Percentiles rank a stretch among this genome's conserved stretches.
Evolutionary conservation across 2,113 vertebrate genomes (phyloP).

Genomic region (Petrocephalus zakoni): DNA sequence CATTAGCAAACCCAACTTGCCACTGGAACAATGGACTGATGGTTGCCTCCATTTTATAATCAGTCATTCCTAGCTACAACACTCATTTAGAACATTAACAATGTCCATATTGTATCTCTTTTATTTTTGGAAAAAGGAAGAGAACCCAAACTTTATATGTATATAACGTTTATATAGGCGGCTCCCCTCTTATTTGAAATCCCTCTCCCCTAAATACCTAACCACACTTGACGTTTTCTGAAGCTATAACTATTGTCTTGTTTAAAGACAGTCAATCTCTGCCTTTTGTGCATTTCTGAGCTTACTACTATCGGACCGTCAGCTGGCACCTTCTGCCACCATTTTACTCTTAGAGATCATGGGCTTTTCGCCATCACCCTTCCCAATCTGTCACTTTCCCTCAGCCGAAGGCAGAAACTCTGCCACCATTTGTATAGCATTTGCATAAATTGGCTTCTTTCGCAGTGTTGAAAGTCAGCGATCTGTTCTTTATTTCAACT

Average conservation of each 20-base stretch:
- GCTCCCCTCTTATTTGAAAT: not conserved
- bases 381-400: not conserved
- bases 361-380: not conserved
- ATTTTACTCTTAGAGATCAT: not conserved
- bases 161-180: not conserved
- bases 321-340: not conserved
- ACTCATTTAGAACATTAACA: too few relatives aligned
- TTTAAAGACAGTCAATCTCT: not conserved
- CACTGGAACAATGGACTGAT: too few relatives aligned
- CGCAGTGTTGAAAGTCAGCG: not conserved
- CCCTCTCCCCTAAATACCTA: not conserved
- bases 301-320: not conserved
- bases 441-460: not conserved
- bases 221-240: not conserved
- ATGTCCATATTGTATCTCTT: too few relatives aligned
- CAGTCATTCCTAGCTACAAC: too few relatives aligned
- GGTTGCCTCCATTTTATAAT: too few relatives aligned
- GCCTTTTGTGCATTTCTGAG: not conserved
- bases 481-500: not conserved
- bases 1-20: too few relatives aligned
- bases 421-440: not conserved
- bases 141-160: too few relatives aligned
- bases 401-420: not conserved
- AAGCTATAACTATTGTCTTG: not conserved
- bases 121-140: too few relatives aligned